Percentiles rank a stretch among this genome's conserved stretches.
Evolutionary conservation across 2,113 vertebrate genomes (phyloP).

Genomic region (Thamnophis sirtalis): DNA sequence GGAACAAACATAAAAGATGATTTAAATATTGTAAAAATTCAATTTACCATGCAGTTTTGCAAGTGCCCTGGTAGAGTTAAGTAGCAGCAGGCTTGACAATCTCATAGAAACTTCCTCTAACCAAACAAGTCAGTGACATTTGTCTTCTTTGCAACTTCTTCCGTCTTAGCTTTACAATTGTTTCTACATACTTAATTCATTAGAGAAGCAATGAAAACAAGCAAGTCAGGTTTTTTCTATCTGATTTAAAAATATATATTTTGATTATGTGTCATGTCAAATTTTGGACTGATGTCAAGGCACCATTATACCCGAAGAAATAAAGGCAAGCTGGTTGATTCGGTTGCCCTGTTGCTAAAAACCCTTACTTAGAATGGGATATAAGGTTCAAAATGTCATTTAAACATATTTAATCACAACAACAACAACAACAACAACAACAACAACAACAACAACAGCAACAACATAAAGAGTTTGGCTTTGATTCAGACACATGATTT

Average conservation of each 20-base stretch:
- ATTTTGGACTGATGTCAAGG: neutral
- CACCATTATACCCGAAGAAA: neutral
- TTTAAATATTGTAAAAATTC: neutral
- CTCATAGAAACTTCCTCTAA: neutral
- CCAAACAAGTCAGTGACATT: neutral
- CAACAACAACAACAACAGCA: neutral
- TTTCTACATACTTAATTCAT: neutral
- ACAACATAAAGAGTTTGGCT: neutral
- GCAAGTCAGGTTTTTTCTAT: neutral
- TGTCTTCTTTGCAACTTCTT: neutral
- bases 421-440: neutral
- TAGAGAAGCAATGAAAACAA: neutral
- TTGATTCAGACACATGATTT: neutral
- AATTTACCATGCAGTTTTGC: neutral
- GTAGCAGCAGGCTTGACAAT: neutral
- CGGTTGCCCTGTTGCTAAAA: neutral
- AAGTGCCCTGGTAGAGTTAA: neutral
- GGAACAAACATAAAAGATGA: neutral
- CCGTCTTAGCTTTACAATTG: neutral
- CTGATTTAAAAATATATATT: neutral
- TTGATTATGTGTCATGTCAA: neutral
- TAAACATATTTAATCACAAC: neutral
- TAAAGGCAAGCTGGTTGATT: neutral
- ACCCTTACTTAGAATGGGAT: neutral
- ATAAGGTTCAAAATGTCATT: neutral